Evolutionary conservation across 2,888 invertebrate genomes (phyloP), one percentile per base, ranked within the genome.

Genomic region (Harpalus rubripes): DNA sequence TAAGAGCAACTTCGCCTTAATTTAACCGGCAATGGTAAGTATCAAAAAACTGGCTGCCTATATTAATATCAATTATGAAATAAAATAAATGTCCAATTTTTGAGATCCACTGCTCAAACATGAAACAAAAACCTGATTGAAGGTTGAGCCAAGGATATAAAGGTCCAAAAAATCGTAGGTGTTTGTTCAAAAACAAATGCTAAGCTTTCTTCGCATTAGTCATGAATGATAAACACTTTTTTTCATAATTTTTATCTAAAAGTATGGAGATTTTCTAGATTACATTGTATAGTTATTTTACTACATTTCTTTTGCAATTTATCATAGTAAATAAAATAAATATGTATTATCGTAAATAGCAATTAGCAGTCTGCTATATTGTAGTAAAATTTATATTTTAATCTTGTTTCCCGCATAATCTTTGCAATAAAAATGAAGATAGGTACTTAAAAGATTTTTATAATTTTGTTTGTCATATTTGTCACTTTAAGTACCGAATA

Each of bases 121-220:
- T 74, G 6, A 74, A 74, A 44, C 41, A 18, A n/a, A n/a, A n/a
- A 15, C 5, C 12, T 8, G 41, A 72, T 16, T 74, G 44, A 44
- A 15, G 39, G 44, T 44, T 18, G 18, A 41, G 16, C 52, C 72
- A 74, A 52, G 72, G 72, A 41, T 74, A 32, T 32, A 39, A 68
- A 68, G 15, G 16, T 68, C 5, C 1, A 15, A 10, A 68, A 44
- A 74, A 74, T 44, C 39, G 68, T 32, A 74, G 39, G 44, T 74
- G 72, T 16, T 41, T 44, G 44, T 12, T 74, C 41, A 52, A 52
- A 52, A 12, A 52, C 72, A 18, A 74, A n/a, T 16, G 44, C 8
- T 44, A 74, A 74, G 52, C 72, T 74, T 74, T 74, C 72, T 74
- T 74, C 44, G 18, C 16, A 41, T 41, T 72, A 41, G 72, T 41